Conservation (phyloP, 1,140 invertebrate species). For the Coelopa frigida region DNA sequence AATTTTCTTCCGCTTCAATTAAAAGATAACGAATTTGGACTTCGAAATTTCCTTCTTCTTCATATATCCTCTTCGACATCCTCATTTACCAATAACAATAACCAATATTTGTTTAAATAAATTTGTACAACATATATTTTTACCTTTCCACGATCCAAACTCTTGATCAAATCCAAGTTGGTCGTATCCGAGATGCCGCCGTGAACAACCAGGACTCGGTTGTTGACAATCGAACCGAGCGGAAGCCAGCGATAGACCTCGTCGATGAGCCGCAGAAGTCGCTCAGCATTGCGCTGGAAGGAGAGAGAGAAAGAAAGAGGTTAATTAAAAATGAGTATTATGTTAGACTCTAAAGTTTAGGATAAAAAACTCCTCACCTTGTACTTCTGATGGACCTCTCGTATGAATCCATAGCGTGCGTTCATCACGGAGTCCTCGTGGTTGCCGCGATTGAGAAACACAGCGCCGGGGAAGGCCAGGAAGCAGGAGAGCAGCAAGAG, state of each 20-base stretch:
- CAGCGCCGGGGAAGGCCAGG: constrained; percentile 72
- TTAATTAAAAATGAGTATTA: background rate
- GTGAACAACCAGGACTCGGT: constrained; percentile 79
- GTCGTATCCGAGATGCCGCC: constrained; percentile 82
- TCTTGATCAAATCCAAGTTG: constrained; percentile 66
- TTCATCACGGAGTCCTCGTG: constrained; percentile 93
- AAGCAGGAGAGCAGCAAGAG: constrained; percentile 70
- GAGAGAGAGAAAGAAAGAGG: background rate
- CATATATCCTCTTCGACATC: no score
- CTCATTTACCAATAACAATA: no score
- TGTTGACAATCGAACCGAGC: constrained; percentile 78
- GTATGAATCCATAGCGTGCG: constrained; percentile 82
- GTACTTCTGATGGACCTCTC: constrained; percentile 82
- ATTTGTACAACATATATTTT: constrained; percentile 14
- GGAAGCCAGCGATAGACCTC: constrained; percentile 86
- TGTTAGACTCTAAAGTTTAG: background rate
- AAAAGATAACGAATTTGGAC: no score
- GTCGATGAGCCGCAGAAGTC: constrained; percentile 71
- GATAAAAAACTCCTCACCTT: constrained; percentile 59
- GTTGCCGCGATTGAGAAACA: constrained; percentile 83
- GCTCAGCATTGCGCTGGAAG: constrained; percentile 61
- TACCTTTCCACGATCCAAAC: constrained; percentile 73
- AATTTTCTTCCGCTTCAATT: no score
- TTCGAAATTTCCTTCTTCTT: no score
- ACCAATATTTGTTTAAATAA: no score